Evolutionary conservation across 1,140 invertebrate genomes (phyloP).

Genomic region (Halictus rubicundus): DNA sequence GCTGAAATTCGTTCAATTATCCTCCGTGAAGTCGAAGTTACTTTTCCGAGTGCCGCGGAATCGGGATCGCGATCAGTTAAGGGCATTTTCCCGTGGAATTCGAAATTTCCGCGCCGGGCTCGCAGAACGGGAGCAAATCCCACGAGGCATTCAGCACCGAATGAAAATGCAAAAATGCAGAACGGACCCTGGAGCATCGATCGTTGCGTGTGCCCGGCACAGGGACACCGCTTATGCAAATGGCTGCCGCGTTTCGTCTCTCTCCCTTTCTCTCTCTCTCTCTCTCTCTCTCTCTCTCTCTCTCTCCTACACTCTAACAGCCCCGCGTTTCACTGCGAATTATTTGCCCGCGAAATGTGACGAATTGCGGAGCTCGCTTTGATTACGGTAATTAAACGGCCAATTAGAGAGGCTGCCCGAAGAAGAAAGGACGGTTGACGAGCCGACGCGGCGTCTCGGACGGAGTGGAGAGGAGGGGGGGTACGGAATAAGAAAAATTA

Average conservation of each 20-base stretch:
- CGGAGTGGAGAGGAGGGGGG: no score
- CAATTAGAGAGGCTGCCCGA: constrained; percentile 54
- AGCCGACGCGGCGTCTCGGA: background rate
- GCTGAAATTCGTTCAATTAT: constrained; percentile 19
- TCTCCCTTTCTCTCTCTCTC: background rate
- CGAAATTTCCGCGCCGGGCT: constrained; percentile 8
- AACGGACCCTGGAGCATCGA: constrained; percentile 3
- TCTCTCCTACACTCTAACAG: no score
- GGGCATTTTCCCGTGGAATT: background rate
- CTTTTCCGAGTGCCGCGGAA: background rate
- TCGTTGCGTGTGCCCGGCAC: constrained; percentile 1
- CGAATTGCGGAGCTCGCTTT: constrained; percentile 54
- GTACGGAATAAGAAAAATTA: background rate
- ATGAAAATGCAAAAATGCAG: constrained; percentile 36
- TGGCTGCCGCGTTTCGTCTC: background rate
- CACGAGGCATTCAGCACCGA: background rate
- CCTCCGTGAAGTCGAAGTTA: constrained; percentile 19
- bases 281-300: no score
- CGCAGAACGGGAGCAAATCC: background rate
- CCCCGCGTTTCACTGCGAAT: background rate
- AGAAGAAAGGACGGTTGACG: constrained; percentile 10
- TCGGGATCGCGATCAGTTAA: constrained; percentile 18
- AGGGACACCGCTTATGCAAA: constrained; percentile 39
- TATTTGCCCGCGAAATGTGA: constrained; percentile 54
- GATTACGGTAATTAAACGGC: constrained; percentile 59